These are phyloP conservation scores for Dascillus cervinus DNA, from an alignment of 2,888 invertebrate genomes.

Conservation along the genomic window DNA sequence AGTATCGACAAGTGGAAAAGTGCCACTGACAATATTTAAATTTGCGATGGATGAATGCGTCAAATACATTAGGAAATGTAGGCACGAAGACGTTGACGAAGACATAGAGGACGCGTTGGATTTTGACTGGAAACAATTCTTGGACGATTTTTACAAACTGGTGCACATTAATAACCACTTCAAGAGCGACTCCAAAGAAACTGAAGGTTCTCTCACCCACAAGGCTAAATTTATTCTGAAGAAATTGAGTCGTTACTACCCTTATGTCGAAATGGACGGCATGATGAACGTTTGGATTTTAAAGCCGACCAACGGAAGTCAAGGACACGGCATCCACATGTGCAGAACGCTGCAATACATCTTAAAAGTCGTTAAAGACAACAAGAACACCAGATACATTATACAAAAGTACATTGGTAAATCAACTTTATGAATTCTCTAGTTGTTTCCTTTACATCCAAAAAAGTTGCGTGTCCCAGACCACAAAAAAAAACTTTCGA, in stretches of 20 bases:
- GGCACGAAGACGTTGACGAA: slow-evolving; percentile 59
- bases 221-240: slow-evolving; percentile 51
- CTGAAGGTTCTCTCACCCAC: slow-evolving; percentile 31
- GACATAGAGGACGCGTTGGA: slow-evolving; percentile 36
- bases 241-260: slow-evolving; percentile 51
- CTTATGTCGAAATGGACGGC: slow-evolving; percentile 67
- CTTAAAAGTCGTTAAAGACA: slow-evolving; percentile 51
- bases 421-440: too few relatives aligned
- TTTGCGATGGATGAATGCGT: slow-evolving; percentile 66
- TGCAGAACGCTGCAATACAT: slow-evolving; percentile 69
- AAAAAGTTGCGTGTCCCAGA: too few relatives aligned
- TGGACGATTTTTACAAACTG: slow-evolving; percentile 57
- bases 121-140: slow-evolving; percentile 61
- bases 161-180: slow-evolving; percentile 52
- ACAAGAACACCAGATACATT: slow-evolving; percentile 59
- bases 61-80: slow-evolving; percentile 51
- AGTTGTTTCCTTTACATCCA: too few relatives aligned
- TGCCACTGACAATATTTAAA: slow-evolving; percentile 52
- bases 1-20: slow-evolving; percentile 46
- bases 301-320: slow-evolving; percentile 75
- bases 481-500: too few relatives aligned
- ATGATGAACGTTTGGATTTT: slow-evolving; percentile 82
- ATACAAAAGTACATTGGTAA: slow-evolving; percentile 87
- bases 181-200: slow-evolving; percentile 33
- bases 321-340: slow-evolving; percentile 77